A percentile compares a stretch with the other conserved stretches of the same genome.
Conservation (phyloP, 2,113 vertebrate genomes). For the Rhombomys opimus region DNA sequence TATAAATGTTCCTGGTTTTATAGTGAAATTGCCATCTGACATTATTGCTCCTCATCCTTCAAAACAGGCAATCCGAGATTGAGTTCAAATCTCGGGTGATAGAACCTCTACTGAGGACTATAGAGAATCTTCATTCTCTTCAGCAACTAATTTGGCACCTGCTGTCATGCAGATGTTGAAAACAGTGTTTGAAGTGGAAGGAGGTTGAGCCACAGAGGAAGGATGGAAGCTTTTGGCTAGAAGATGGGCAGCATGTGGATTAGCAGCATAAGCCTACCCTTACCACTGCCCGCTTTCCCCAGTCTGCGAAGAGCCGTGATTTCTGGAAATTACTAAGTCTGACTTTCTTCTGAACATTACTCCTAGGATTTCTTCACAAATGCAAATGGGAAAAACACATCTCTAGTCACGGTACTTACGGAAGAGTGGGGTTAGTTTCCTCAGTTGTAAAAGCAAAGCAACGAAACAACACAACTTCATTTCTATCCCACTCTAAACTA, state of each 20-base stretch:
- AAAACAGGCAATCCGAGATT: background rate
- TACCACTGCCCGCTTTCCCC: background rate
- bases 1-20: background rate
- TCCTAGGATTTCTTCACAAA: background rate
- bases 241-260: background rate
- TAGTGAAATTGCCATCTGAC: background rate
- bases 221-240: background rate
- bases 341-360: background rate
- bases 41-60: background rate
- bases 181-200: background rate
- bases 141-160: background rate
- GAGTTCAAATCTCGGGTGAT: background rate
- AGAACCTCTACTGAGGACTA: background rate
- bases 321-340: background rate
- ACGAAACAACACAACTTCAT: slow-evolving; percentile 36
- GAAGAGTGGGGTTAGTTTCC: background rate
- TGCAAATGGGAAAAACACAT: background rate
- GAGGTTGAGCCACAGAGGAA: background rate
- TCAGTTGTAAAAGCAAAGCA: slow-evolving; percentile 14
- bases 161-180: background rate
- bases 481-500: slow-evolving; percentile 49
- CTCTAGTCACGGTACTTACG: accelerated
- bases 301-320: background rate
- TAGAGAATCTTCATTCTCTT: background rate
- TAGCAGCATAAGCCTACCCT: background rate